Conservation (phyloP, 2,797 vertebrate genomes). For the Notolabrus celidotus region DNA sequence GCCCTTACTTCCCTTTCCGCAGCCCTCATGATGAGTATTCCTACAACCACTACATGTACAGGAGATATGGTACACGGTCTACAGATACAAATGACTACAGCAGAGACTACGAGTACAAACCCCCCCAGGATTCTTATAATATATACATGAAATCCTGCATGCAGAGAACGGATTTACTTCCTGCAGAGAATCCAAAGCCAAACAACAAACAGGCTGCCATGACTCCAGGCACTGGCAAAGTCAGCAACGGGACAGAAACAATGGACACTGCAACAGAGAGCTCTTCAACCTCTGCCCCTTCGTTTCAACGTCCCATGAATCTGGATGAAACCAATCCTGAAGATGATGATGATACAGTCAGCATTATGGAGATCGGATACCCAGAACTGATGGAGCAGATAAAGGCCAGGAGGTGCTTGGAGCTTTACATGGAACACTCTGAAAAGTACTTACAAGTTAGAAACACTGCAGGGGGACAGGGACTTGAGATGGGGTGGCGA, state of each 20-base stretch:
- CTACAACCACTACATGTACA: conserved; percentile 84
- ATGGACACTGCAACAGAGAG: conserved; percentile 22
- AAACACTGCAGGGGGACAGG: conserved; percentile 1
- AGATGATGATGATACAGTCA: conserved; percentile 62
- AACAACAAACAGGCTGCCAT: conserved; percentile 3
- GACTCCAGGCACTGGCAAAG: neutral
- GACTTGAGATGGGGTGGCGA: conserved; percentile 5
- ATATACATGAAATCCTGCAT: conserved; percentile 74
- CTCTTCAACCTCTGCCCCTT: neutral
- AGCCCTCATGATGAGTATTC: conserved; percentile 72
- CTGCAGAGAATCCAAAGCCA: conserved; percentile 31
- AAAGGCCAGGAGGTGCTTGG: conserved; percentile 74
- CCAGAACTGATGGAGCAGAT: conserved; percentile 81
- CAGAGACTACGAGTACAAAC: conserved; percentile 66
- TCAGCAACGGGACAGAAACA: conserved; percentile 21
- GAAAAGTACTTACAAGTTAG: conserved; percentile 61
- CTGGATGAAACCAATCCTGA: conserved; percentile 1
- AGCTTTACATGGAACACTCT: conserved; percentile 72
- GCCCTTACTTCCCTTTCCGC: conserved; percentile 68
- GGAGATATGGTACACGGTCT: conserved; percentile 63
- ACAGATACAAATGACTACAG: conserved; percentile 67
- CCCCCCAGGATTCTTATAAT: conserved; percentile 54
- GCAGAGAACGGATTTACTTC: conserved; percentile 69
- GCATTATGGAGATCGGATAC: conserved; percentile 81
- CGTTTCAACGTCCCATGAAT: conserved; percentile 9